Base-by-base conservation (phyloP, 2,888 invertebrate genomes). In the Nephrotoma flavescens region DNA sequence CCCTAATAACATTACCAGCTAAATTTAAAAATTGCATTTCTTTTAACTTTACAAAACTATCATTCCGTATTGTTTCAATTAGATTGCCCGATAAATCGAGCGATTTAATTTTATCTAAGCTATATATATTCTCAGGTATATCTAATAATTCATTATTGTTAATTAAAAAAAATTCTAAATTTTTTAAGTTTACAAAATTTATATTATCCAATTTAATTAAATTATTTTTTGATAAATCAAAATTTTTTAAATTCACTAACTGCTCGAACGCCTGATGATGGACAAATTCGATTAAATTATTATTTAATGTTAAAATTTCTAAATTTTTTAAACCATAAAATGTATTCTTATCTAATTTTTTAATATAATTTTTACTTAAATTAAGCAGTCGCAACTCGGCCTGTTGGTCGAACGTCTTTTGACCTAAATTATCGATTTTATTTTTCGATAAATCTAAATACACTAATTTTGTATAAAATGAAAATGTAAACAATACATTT, bases 391-490 rank as follows among this genome's bases (percentile, higher is more conserved):
- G 93, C 92, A 98, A 93, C 88, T 94, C 94, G 87, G 93, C 93
- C 89, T 97, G 96, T 88, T 94, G 94, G 88, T 96, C 95, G 89
- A 98, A 97, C 91, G 96, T 96, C 89, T 95, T 94, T 89, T 95
- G 94, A 89, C 96, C 97, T 89, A 98, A 92, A 12, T 95, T 94
- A 90, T 94, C 94, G 88, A 98, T 95, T 90, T 94, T 94, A 92
- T 98, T 98, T 90, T 94, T 93, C 15, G 97, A 96, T 86, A 98
- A 93, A 90, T 98, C 97, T 88, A 98, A 93, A 86, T 94, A 94
- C 89, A 95, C 94, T 57, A 98, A 93, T 89, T 95, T 95, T 88
- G 94, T 94, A 92, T 97, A 97, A 92, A 97, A 96, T 86, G 93
- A 94, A 90, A 97, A 94, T 31, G 96, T 95, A 90, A 95, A 95